Percentiles rank a stretch among this genome's conserved stretches.
Evolutionary conservation across 2,113 vertebrate species (phyloP).

Genomic region (Pandion haliaetus): DNA sequence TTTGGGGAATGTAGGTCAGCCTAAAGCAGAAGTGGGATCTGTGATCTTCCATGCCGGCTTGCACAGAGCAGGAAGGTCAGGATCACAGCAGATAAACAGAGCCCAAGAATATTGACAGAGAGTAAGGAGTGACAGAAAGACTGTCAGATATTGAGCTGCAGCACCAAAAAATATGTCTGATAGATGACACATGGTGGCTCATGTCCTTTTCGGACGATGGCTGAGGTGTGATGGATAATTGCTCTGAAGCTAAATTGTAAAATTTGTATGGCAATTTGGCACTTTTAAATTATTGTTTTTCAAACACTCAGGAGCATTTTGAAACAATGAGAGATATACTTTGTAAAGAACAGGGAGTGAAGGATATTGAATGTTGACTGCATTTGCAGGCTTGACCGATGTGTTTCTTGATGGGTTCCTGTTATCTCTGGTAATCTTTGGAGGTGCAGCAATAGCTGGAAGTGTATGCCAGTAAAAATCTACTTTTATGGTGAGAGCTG

Average conservation of each 20-base stretch:
- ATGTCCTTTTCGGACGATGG: background rate
- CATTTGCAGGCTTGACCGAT: background rate
- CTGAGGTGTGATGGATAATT: background rate
- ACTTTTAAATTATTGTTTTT: background rate
- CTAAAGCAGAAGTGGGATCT: background rate
- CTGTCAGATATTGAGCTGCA: background rate
- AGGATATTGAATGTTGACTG: background rate
- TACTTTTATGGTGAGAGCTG: background rate
- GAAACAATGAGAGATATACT: background rate
- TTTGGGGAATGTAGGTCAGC: conserved; percentile 30
- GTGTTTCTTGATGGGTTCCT: background rate
- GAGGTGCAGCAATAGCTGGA: background rate
- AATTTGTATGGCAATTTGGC: background rate
- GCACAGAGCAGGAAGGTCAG: background rate
- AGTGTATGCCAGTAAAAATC: conserved; percentile 6
- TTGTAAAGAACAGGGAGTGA: background rate
- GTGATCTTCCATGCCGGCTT: background rate
- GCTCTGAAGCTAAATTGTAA: background rate
- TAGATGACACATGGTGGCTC: background rate
- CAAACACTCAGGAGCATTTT: background rate
- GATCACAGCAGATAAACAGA: background rate
- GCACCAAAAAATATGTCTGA: background rate
- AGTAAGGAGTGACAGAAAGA: background rate
- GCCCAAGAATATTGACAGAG: background rate
- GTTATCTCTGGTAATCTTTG: background rate